Base-by-base conservation (phyloP, 2,888 invertebrate species). In the Synergus umbraculus region DNA sequence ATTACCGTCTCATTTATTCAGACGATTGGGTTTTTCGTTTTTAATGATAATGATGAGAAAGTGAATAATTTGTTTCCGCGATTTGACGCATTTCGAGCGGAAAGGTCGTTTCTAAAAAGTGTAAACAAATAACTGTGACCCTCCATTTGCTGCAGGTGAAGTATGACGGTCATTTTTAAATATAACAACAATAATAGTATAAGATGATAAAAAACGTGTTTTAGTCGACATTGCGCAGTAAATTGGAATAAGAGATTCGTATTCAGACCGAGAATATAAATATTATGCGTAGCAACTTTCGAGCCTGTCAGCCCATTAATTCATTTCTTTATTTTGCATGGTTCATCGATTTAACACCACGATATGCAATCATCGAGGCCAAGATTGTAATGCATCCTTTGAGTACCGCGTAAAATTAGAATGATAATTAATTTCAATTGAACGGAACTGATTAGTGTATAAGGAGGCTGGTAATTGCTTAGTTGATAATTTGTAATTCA, bases 191-290 rank as follows among this genome's bases (percentile, higher is more conserved):
- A 15, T 15, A 29, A 29, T 29, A 29, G 3, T 29, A 3, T 29
- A 29, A 29, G 29, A 18, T 10, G 44, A 43, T 13, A 67, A 44
- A 67, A 22, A 44, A 10, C 10, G 3, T 22, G 0, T 18, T 12
- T 5, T 43, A 46, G 13, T n/a, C 18, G 2, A 66, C n/a, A n/a
- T 1, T 10, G 44, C 12, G 66, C 66, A 44, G 22, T 18, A 67
- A 18, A 18, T 67, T 29, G 41, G n/a, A 65, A 65, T 65, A 41
- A 41, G n/a, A 65, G 41, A 63, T 10, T 63, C 63, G 63, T 63
- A 63, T 63, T 63, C n/a, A 65, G 41, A n/a, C 65, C 65, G 65
- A 65, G 41, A 65, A 65, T n/a, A 41, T 41, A 8, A 41, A 65
- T 13, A 41, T 43, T 58, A 18, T 58, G 58, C n/a, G n/a, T 58